phyloP scores from a whole-genome alignment of 2,797 vertebrate genomes.

The Pangasius mekongensis region DNA sequence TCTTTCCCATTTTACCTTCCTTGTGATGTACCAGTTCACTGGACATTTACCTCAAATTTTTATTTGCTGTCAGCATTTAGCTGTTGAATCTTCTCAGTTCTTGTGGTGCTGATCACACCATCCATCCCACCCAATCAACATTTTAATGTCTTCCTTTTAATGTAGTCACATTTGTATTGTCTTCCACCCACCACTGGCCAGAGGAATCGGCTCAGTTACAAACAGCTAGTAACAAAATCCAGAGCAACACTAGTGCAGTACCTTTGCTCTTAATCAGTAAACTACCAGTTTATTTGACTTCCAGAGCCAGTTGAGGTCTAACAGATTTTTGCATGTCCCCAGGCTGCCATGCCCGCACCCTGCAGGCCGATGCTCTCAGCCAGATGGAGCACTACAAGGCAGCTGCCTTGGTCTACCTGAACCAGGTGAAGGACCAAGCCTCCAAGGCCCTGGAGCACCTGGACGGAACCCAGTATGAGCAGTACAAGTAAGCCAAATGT shows the following conservation, averaged over 20 bases:
- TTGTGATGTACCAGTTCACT: not conserved
- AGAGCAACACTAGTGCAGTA: not conserved
- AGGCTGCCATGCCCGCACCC: slow-evolving; percentile 75
- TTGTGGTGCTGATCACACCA: not conserved
- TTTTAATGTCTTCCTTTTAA: not conserved
- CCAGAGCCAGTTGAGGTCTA: not conserved
- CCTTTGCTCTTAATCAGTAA: not conserved
- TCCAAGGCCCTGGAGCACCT: slow-evolving; percentile 71
- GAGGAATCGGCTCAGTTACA: not conserved
- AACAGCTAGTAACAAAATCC: not conserved
- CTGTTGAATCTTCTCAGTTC: not conserved
- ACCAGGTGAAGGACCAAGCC: slow-evolving; percentile 70
- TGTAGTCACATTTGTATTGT: not conserved
- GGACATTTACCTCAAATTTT: not conserved
- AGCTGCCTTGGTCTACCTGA: slow-evolving; percentile 76
- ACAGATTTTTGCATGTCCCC: not conserved
- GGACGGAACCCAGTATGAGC: slow-evolving; percentile 73
- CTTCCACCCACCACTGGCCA: not conserved
- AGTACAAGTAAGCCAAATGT: slow-evolving; percentile 74
- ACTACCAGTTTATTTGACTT: not conserved
- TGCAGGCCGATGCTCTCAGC: slow-evolving; percentile 72
- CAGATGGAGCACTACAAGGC: slow-evolving; percentile 70
- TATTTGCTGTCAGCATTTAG: not conserved
- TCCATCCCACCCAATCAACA: not conserved
- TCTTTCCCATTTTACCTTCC: not conserved